Conservation (phyloP, 2,113 vertebrate species). For the Calypte anna region DNA sequence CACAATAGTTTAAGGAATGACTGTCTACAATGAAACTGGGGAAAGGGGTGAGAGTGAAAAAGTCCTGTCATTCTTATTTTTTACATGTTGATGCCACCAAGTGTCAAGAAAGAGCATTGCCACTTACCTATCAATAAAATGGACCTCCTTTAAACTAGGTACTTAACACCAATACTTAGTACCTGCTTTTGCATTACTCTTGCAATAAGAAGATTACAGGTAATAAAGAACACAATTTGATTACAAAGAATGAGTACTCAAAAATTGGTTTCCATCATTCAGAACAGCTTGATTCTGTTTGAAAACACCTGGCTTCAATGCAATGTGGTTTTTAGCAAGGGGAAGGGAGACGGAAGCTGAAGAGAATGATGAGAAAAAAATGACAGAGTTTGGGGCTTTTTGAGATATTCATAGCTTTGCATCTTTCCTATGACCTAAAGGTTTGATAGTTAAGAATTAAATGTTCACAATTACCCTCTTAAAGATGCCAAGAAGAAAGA, state of each 20-base stretch:
- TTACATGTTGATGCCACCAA: constrained; percentile 62
- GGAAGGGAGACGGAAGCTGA: not conserved
- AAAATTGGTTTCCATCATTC: not conserved
- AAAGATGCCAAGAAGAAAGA: not conserved
- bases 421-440: not conserved
- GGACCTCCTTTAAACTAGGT: not conserved
- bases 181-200: not conserved
- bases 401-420: not conserved
- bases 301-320: not conserved
- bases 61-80: not conserved
- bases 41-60: not conserved
- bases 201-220: not conserved
- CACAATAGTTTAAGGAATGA: not conserved
- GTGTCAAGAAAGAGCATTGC: constrained; percentile 54
- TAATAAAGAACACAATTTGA: not conserved
- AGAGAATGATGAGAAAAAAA: not conserved
- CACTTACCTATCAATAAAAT: not conserved
- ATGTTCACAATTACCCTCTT: not conserved
- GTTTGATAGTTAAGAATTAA: not conserved
- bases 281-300: not conserved
- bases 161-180: not conserved
- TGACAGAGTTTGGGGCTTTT: not conserved
- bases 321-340: not conserved
- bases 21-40: not conserved
- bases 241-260: not conserved